Base-by-base conservation (phyloP, 2,113 vertebrate species). In the Conger conger region DNA sequence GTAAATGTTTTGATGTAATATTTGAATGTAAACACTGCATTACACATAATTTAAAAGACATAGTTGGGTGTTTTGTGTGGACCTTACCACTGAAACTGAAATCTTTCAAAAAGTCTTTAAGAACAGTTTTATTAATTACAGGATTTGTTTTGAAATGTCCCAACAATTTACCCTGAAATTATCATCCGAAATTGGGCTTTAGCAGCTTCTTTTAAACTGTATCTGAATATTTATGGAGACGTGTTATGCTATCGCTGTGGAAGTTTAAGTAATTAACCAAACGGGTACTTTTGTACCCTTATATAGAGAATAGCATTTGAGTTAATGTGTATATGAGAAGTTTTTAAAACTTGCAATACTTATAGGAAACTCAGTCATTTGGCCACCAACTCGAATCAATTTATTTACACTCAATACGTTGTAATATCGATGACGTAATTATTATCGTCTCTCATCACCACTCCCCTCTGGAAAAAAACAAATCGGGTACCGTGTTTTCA, bases 401-500 rank as follows among this genome's bases (percentile, higher is more conserved):
- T 73, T 33, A 73, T 73, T 73, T n/a, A 68, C 68, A 73, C n/a
- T 73, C 68, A 73, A 73, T 33, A 73, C 4, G 9, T 23, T 23
- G 68, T 33, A 73, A 73, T 73, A 73, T 73, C 68, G 68, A 73
- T 73, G 68, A 73, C 68, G 68, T 73, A 73, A 73, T 73, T 73
- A 30, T 73, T 73, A 13, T 33, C n/a, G 30, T n/a, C n/a, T 7
- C 68, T n/a, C n/a, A 73, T 73, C n/a, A 33, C 68, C 68, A 73
- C 68, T n/a, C 68, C n/a, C 68, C 27, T 27, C 27, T 2, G 9
- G n/a, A 33, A 33, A 33, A 33, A 68, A 73, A 33, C n/a, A 63
- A 23, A 63, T 33, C 68, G n/a, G 33, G 68, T 30, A 33, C 68
- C n/a, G 27, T 68, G 84, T 93, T 93, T 83, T 85, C 36, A 57